Evolutionary conservation across 2,113 vertebrate genomes (phyloP).

Genomic region (Trematocara zebra): DNA sequence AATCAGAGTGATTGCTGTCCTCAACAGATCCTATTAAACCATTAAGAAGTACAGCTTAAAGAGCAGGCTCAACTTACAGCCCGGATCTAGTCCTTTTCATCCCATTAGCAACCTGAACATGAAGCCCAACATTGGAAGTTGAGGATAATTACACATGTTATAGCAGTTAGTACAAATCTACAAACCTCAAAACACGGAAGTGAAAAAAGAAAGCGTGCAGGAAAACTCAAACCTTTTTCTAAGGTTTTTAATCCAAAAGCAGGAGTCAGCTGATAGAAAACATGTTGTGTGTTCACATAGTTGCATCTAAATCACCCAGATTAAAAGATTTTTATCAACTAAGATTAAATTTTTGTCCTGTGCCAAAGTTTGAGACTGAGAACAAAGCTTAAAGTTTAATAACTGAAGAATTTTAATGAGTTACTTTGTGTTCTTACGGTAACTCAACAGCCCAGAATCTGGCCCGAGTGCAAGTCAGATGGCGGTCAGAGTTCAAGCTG

Average conservation of each 20-base stretch:
- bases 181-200: not conserved
- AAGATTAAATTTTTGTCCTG: not conserved
- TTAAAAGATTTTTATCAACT: not conserved
- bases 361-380: not conserved
- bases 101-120: not conserved
- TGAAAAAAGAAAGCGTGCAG: not conserved
- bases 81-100: not conserved
- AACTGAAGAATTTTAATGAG: not conserved
- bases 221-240: not conserved
- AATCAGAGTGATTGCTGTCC: conserved; percentile 22
- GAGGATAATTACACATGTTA: not conserved
- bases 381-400: not conserved
- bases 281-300: not conserved
- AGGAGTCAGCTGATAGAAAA: not conserved
- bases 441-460: not conserved
- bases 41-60: conserved; percentile 36
- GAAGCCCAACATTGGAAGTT: not conserved
- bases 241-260: not conserved
- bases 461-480: not conserved
- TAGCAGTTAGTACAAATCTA: not conserved
- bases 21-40: conserved; percentile 39
- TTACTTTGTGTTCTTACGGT: not conserved
- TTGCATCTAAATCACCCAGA: not conserved
- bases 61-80: conserved; percentile 2
- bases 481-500: not conserved